Conservation (phyloP, 2,113 vertebrate genomes). For the Brevimyrus niger region DNA sequence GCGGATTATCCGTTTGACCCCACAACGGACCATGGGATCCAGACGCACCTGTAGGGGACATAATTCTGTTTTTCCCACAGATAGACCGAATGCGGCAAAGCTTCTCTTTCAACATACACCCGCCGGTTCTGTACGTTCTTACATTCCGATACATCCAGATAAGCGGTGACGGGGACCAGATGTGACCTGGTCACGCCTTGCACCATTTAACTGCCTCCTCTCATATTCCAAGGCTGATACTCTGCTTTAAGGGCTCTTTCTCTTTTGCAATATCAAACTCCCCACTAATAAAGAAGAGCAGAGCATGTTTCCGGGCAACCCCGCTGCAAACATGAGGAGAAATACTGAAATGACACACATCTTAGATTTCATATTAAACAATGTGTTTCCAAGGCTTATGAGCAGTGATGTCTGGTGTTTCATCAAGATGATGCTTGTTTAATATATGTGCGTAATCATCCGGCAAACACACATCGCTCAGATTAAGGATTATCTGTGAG, state of each 20-base stretch:
- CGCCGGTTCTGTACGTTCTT: not conserved
- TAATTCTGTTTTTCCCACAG: not conserved
- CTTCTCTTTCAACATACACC: not conserved
- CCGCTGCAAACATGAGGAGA: not conserved
- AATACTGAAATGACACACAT: not conserved
- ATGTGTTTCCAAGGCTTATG: not conserved
- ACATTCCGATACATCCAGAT: not conserved
- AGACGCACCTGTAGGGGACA: not conserved
- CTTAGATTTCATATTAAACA: not conserved
- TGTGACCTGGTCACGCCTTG: not conserved
- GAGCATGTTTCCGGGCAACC: not conserved
- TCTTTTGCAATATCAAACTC: not conserved
- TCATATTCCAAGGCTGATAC: not conserved
- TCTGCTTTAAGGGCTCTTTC: not conserved
- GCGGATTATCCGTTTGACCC: not conserved
- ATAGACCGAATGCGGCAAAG: not conserved
- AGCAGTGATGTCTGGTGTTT: not conserved
- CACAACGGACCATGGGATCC: not conserved
- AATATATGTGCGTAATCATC: not conserved
- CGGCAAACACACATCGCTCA: not conserved
- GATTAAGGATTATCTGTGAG: not conserved
- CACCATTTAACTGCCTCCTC: not conserved
- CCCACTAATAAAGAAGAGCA: not conserved
- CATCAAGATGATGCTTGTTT: not conserved
- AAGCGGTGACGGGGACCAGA: not conserved